These are phyloP conservation scores for Dendrophyllia cribrosa DNA, from an alignment of 64 coral and sea anemone species.

Conservation along the genomic window DNA sequence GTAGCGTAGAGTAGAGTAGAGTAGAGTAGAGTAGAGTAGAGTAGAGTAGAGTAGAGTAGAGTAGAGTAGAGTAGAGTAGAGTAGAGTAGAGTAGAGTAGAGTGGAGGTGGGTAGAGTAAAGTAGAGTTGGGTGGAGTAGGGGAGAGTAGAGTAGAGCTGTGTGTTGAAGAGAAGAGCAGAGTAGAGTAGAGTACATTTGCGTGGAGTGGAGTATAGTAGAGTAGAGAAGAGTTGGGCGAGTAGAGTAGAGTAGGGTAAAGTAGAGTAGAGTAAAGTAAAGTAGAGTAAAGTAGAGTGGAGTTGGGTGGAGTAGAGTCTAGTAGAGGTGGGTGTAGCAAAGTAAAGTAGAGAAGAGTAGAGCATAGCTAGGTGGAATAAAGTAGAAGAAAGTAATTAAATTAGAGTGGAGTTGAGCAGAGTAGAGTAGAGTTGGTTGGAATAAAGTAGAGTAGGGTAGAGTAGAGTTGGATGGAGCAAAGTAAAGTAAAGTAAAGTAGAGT, in stretches of 20 bases:
- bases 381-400: no score
- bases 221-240: no score
- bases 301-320: background rate
- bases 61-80: no score
- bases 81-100: no score
- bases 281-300: background rate
- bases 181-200: no score
- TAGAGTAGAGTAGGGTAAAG: background rate
- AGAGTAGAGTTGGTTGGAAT: background rate
- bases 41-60: no score
- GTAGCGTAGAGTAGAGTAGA: no score
- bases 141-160: background rate
- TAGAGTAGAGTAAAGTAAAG: background rate
- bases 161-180: background rate
- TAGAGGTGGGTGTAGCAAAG: background rate
- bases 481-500: conserved; percentile 11
- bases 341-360: background rate
- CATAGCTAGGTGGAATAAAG: no score
- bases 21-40: no score
- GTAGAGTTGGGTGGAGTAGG: background rate
- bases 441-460: background rate
- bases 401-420: no score
- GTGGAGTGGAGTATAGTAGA: no score
- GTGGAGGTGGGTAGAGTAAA: no score
- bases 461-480: background rate